These are phyloP conservation scores for Stegostoma tigrinum DNA, from an alignment of 2,113 vertebrate genomes.

Conservation along the genomic window DNA sequence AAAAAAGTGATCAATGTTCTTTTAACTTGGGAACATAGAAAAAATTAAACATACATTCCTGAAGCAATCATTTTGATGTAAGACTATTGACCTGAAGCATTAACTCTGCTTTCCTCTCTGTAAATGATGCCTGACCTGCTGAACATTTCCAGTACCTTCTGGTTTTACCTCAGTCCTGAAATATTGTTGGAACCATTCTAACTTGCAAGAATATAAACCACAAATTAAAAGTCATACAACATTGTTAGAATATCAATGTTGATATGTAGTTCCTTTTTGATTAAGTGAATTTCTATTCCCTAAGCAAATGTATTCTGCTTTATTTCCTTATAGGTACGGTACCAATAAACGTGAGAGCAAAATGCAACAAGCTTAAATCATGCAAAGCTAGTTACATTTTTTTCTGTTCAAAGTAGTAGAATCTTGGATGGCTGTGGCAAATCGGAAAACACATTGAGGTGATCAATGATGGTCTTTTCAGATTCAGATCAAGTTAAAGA, in stretches of 20 bases:
- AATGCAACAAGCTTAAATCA: not conserved
- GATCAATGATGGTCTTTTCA: not conserved
- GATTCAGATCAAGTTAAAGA: not conserved
- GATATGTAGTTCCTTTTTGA: not conserved
- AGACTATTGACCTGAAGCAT: not conserved
- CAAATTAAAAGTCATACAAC: not conserved
- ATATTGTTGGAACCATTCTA: not conserved
- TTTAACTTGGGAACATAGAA: not conserved
- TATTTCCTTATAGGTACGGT: not conserved
- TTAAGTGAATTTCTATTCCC: not conserved
- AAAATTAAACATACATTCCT: not conserved
- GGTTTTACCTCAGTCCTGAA: not conserved
- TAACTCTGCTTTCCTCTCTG: not conserved
- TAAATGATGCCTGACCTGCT: too few species aligned
- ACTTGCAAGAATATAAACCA: not conserved
- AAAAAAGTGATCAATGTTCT: not conserved
- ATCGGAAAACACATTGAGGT: not conserved
- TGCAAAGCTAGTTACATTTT: not conserved
- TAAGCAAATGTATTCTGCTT: too few species aligned
- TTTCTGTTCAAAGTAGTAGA: not conserved
- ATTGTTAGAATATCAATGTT: not conserved
- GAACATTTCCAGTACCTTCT: too few species aligned
- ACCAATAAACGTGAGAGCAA: not conserved
- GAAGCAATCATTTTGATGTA: not conserved
- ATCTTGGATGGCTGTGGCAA: not conserved